Percentiles rank a stretch among this genome's conserved stretches.
phyloP scores from a whole-genome alignment of 2,113 vertebrate genomes.

The Cyanoramphus novaezelandiae region DNA sequence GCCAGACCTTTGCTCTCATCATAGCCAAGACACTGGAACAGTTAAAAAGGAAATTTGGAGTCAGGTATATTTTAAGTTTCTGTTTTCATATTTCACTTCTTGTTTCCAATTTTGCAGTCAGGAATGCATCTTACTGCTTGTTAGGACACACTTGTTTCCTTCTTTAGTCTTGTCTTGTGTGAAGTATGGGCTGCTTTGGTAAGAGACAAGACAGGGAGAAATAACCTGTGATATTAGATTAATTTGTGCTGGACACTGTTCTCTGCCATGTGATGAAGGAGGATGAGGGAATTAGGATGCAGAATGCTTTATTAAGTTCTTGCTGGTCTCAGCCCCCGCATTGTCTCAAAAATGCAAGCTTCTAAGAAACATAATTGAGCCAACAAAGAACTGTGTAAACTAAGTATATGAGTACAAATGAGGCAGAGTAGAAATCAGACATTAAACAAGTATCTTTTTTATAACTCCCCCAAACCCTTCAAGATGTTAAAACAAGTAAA shows the following conservation, averaged over 20 bases:
- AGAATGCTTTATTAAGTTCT: background rate
- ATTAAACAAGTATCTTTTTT: constrained; percentile 24
- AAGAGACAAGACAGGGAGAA: background rate
- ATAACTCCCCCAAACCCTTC: constrained; percentile 59
- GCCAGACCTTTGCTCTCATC: background rate
- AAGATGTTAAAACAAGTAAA: constrained; percentile 71
- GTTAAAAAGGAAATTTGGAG: constrained; percentile 24
- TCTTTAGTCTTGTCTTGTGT: constrained; percentile 41
- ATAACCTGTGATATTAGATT: constrained; percentile 14
- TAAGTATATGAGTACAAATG: constrained; percentile 49
- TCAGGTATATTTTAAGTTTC: constrained; percentile 41
- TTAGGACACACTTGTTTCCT: constrained; percentile 48
- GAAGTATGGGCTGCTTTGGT: constrained; percentile 1
- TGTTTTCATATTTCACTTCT: constrained; percentile 52
- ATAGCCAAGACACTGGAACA: constrained; percentile 28
- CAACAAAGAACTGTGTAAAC: background rate
- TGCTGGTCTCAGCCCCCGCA: background rate
- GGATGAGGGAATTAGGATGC: background rate
- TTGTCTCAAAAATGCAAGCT: background rate
- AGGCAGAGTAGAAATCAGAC: constrained; percentile 38
- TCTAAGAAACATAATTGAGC: background rate
- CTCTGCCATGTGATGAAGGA: background rate
- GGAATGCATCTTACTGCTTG: constrained; percentile 30
- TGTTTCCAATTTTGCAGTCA: constrained; percentile 42
- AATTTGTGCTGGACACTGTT: background rate